phyloP scores from a whole-genome alignment of 2,113 vertebrate species.

The Sturnus vulgaris region DNA sequence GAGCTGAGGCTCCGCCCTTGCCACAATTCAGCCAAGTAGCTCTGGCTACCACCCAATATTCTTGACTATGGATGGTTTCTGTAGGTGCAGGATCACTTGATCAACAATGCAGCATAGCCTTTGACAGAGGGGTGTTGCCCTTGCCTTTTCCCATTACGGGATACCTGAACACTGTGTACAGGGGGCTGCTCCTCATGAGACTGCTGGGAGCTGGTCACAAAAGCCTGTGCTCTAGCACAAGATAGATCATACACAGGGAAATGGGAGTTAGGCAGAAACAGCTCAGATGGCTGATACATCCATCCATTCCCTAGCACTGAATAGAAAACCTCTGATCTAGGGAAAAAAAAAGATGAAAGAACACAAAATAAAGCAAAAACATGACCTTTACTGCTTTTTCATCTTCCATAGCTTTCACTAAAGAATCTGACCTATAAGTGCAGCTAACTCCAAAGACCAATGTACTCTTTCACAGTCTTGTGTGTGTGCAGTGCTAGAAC shows the following conservation, averaged over 20 bases:
- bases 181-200: background rate
- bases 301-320: background rate
- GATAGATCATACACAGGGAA: background rate
- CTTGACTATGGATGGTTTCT: background rate
- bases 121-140: background rate
- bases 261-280: background rate
- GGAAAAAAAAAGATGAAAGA: background rate
- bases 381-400: background rate
- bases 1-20: background rate
- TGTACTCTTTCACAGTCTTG: background rate
- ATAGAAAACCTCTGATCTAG: background rate
- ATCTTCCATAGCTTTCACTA: background rate
- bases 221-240: background rate
- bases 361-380: background rate
- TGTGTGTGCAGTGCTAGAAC: background rate
- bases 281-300: background rate
- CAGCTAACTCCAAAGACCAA: conserved; percentile 25
- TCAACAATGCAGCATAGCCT: background rate
- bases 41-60: background rate
- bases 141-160: background rate
- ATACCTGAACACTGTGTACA: fast-evolving
- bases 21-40: background rate
- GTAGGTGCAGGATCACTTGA: background rate
- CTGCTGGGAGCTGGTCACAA: background rate
- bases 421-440: background rate